A percentile compares a stretch with the other conserved stretches of the same genome.
Conservation (phyloP, 2,113 vertebrate species). For the Calidris pugnax region DNA sequence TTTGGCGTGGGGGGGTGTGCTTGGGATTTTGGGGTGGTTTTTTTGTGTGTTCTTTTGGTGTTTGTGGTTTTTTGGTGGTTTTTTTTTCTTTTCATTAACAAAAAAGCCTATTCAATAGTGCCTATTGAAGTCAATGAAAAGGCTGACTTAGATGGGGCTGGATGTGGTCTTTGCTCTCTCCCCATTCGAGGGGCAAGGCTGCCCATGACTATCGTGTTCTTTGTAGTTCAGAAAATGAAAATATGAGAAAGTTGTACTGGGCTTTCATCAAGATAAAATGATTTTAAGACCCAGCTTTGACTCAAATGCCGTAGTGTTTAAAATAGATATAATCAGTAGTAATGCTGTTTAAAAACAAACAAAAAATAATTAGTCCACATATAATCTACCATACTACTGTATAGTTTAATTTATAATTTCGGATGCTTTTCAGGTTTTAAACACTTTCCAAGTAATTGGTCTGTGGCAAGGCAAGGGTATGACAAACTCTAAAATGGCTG, state of each 20-base stretch:
- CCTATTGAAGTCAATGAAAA: not conserved
- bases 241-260: no score
- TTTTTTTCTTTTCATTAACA: not conserved
- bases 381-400: not conserved
- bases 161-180: not conserved
- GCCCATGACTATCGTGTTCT: fast-evolving
- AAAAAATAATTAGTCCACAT: not conserved
- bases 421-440: not conserved
- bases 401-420: not conserved
- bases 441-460: not conserved
- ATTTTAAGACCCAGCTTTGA: not conserved
- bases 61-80: fast-evolving
- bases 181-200: not conserved
- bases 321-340: not conserved
- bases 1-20: no score
- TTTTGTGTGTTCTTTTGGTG: not conserved
- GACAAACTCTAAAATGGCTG: not conserved
- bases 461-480: not conserved
- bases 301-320: not conserved
- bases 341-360: not conserved
- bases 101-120: not conserved
- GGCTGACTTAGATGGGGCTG: not conserved
- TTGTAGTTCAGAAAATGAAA: not conserved
- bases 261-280: not conserved
- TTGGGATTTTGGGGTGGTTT: not conserved